These are phyloP conservation scores for Macroglossus sobrinus DNA, from an alignment of 2,113 vertebrate genomes.

Conservation along the genomic window DNA sequence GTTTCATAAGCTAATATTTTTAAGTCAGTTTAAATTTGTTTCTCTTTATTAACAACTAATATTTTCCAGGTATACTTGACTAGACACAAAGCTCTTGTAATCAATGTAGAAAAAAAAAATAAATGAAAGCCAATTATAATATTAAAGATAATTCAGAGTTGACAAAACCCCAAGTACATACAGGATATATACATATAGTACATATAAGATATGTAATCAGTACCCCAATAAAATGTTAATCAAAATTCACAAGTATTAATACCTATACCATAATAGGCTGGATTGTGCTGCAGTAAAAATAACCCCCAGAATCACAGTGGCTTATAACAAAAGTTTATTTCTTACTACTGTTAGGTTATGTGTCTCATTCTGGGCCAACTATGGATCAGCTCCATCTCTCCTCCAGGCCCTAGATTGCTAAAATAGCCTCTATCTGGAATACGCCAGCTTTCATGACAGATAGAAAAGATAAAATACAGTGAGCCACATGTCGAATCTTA, in stretches of 20 bases:
- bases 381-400: neutral
- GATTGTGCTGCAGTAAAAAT: neutral
- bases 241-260: neutral
- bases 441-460: neutral
- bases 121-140: constrained; percentile 30
- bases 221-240: neutral
- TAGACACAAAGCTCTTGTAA: neutral
- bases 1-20: neutral
- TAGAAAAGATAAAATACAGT: neutral
- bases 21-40: neutral
- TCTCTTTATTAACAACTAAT: constrained; percentile 12
- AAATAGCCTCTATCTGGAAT: neutral
- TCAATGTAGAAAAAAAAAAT: neutral
- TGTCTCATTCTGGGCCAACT: neutral
- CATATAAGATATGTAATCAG: neutral
- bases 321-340: neutral
- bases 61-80: neutral
- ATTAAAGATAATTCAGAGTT: constrained; percentile 34
- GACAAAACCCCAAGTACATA: neutral
- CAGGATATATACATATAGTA: neutral
- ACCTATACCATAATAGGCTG: neutral
- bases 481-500: neutral
- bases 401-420: neutral
- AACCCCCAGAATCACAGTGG: neutral
- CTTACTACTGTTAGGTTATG: neutral